Evolutionary conservation across 1,140 invertebrate species (phyloP).

Genomic region (Drosophila dunni): DNA sequence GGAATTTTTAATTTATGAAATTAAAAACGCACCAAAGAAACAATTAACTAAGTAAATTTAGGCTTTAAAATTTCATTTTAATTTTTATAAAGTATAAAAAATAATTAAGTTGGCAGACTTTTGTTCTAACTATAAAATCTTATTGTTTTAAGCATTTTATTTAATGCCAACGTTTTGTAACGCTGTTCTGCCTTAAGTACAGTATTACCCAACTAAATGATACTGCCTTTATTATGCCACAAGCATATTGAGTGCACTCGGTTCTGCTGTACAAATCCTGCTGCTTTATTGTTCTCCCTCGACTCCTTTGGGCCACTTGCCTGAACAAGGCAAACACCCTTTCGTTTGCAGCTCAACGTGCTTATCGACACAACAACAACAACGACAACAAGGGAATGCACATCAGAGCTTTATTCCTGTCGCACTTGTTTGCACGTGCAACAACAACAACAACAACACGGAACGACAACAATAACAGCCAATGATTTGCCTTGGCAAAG

Average conservation of each 20-base stretch:
- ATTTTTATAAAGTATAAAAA: no score
- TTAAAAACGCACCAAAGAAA: no score
- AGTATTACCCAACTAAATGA: not conserved
- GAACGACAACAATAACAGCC: not conserved
- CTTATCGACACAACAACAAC: slow-evolving; percentile 12
- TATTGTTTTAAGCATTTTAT: no score
- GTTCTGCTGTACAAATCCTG: slow-evolving; percentile 8
- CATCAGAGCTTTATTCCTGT: slow-evolving; percentile 19
- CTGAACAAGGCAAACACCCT: not conserved
- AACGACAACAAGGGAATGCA: slow-evolving; percentile 3
- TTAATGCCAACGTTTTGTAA: not conserved
- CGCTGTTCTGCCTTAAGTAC: not conserved
- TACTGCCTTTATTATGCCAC: not conserved
- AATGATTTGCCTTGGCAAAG: slow-evolving; percentile 35
- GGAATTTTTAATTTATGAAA: no score
- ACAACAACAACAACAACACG: not conserved
- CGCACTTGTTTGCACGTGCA: slow-evolving; percentile 43
- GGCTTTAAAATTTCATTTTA: no score
- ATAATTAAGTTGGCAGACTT: no score
- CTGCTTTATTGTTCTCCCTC: not conserved
- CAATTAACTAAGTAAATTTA: no score
- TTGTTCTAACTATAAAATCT: no score
- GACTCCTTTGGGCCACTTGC: slow-evolving; percentile 3
- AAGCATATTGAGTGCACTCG: not conserved
- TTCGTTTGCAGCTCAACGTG: slow-evolving; percentile 8